Conservation (phyloP, 2,113 vertebrate genomes). For the Tragelaphus imberbis region DNA sequence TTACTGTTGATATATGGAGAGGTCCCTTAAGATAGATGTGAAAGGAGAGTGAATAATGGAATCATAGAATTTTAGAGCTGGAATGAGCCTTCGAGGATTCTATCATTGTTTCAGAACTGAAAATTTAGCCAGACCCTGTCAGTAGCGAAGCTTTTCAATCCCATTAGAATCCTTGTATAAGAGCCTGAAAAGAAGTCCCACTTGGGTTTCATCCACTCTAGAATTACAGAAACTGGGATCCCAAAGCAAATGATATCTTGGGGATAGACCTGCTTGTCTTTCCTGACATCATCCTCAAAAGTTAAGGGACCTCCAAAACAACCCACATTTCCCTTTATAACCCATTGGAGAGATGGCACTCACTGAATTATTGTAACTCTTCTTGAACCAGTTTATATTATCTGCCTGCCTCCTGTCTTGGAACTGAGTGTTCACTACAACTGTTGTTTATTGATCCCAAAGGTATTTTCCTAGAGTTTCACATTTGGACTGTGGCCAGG, state of each 20-base stretch:
- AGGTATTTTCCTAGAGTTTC: neutral
- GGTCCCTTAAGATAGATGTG: neutral
- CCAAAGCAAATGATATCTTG: neutral
- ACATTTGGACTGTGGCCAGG: neutral
- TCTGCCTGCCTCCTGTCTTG: neutral
- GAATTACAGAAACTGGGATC: neutral
- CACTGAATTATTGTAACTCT: slow-evolving; percentile 25
- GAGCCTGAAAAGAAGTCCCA: neutral
- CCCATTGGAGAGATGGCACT: neutral
- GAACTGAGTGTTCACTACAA: neutral
- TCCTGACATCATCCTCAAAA: neutral
- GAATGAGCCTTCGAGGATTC: neutral
- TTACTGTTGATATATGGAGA: slow-evolving; percentile 11
- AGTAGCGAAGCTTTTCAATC: neutral
- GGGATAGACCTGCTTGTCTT: neutral
- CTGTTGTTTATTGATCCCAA: slow-evolving; percentile 29
- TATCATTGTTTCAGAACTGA: neutral
- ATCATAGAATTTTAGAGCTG: slow-evolving; percentile 7
- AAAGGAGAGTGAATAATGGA: slow-evolving; percentile 18
- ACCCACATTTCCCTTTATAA: neutral
- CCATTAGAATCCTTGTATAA: slow-evolving; percentile 13
- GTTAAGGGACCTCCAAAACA: neutral
- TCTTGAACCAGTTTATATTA: slow-evolving; percentile 3
- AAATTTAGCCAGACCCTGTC: neutral
- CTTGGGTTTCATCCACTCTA: neutral